Percentiles rank a stretch among this genome's conserved stretches.
phyloP scores from a whole-genome alignment of 2,113 vertebrate species.

The Archilochus colubris region DNA sequence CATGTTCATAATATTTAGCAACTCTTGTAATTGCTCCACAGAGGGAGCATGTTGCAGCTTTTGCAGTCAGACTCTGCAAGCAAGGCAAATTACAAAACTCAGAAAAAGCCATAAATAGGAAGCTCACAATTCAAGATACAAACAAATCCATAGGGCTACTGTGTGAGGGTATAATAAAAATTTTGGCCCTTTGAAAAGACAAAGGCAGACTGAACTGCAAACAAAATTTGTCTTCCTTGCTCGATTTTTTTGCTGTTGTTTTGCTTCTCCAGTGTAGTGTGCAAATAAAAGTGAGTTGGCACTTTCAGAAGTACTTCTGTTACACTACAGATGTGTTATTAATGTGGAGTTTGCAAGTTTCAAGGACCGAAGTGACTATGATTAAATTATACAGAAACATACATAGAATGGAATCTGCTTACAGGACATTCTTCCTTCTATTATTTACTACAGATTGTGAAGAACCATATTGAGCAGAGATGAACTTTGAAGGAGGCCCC shows the following conservation, averaged over 20 bases:
- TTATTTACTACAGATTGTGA: background rate
- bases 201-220: background rate
- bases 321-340: background rate
- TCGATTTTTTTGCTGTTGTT: background rate
- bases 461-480: background rate
- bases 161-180: conserved; percentile 4
- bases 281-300: conserved; percentile 24
- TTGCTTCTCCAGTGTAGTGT: background rate
- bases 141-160: background rate
- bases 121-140: background rate
- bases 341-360: background rate
- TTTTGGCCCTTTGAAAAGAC: conserved; percentile 25
- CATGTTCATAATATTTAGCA: background rate
- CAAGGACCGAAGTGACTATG: background rate
- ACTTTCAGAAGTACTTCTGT: background rate
- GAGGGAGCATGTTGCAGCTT: background rate
- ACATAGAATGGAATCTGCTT: background rate
- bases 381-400: background rate
- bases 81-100: background rate
- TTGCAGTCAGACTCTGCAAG: background rate
- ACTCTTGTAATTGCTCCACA: background rate
- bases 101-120: background rate
- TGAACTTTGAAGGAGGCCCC: background rate
- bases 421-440: background rate
- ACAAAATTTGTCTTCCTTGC: background rate